phyloP scores from a whole-genome alignment of 2,797 vertebrate species.

The Babyrousa celebensis region DNA sequence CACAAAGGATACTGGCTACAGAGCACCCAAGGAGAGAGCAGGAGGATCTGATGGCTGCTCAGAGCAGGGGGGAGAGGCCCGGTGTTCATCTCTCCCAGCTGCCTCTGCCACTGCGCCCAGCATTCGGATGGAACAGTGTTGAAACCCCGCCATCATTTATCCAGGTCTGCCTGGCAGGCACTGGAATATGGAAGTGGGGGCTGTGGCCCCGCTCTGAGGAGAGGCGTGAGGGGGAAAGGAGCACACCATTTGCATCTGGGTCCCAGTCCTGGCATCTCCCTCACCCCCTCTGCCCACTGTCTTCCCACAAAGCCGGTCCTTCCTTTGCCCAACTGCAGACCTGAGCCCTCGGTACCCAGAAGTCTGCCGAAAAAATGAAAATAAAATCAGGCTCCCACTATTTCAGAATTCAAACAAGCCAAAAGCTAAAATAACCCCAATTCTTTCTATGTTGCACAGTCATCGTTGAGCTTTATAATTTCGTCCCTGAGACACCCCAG shows the following conservation, averaged over 20 bases:
- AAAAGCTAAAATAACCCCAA: conserved; percentile 60
- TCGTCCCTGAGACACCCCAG: conserved; percentile 74
- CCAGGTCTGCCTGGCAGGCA: conserved; percentile 27
- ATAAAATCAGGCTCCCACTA: conserved; percentile 61
- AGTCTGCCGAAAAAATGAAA: conserved; percentile 64
- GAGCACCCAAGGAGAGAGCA: not conserved
- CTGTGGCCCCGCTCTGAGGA: not conserved
- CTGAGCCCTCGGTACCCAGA: conserved; percentile 34
- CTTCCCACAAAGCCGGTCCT: not conserved
- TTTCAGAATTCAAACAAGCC: conserved; percentile 74
- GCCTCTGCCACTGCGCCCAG: not conserved
- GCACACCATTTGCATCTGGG: not conserved
- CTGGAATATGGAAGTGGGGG: not conserved
- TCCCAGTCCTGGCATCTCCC: conserved; percentile 27
- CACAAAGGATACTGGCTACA: conserved; percentile 5
- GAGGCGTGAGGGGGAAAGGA: not conserved
- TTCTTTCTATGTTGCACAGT: conserved; percentile 57
- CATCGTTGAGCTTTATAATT: conserved; percentile 77
- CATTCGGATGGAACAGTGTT: not conserved
- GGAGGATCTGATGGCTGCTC: not conserved
- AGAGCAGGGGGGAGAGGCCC: not conserved
- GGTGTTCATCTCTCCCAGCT: not conserved
- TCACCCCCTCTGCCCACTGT: not conserved
- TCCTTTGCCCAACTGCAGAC: conserved; percentile 56
- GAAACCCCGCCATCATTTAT: not conserved